Percentiles rank a stretch among this genome's conserved stretches.
Evolutionary conservation across 2,113 vertebrate species (phyloP).

Genomic region (Hippopotamus amphibius): DNA sequence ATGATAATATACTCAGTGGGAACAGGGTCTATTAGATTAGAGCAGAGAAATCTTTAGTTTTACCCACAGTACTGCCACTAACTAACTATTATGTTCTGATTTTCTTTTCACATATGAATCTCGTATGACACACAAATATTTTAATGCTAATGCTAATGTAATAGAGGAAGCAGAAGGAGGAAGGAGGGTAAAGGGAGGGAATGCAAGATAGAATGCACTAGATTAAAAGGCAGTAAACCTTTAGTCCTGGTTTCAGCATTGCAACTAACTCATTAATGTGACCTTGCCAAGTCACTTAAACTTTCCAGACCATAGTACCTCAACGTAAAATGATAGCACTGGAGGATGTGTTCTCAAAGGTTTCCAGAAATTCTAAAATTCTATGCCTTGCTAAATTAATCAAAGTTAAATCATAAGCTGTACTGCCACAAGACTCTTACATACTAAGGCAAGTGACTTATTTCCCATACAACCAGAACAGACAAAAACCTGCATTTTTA

Average conservation of each 20-base stretch:
- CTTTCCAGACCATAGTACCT: neutral
- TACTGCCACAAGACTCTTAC: neutral
- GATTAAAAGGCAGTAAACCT: neutral
- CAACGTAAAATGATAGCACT: neutral
- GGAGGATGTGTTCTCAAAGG: neutral
- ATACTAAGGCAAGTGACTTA: neutral
- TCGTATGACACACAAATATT: neutral
- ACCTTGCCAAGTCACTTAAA: neutral
- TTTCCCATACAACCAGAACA: neutral
- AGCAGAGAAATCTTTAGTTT: neutral
- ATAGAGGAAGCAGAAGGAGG: neutral
- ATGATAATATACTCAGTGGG: neutral
- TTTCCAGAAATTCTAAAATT: neutral
- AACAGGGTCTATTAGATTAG: neutral
- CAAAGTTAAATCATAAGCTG: neutral
- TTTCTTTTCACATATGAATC: neutral
- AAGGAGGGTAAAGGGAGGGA: no score
- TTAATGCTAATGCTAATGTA: neutral
- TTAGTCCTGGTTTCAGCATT: neutral
- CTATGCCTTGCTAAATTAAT: slow-evolving; percentile 10
- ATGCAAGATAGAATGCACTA: neutral
- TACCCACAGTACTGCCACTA: neutral
- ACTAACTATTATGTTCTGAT: neutral
- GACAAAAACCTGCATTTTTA: neutral
- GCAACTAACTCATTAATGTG: neutral